Percentiles rank a stretch among this genome's conserved stretches.
phyloP scores from a whole-genome alignment of 2,113 vertebrate species.

The Ivindomyrus marchei region DNA sequence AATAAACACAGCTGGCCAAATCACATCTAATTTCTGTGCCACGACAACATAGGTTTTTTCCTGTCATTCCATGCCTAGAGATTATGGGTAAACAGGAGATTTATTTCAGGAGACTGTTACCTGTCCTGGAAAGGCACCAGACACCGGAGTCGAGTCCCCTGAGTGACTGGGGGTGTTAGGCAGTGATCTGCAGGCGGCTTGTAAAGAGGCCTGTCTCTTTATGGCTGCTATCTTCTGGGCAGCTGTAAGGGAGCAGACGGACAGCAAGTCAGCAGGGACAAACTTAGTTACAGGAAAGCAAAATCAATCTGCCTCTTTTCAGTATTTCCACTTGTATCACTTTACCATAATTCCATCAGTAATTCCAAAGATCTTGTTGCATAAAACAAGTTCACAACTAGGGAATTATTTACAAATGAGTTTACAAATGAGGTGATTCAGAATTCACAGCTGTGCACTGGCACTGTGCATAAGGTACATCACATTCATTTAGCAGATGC shows the following conservation, averaged over 20 bases:
- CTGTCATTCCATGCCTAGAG: neutral
- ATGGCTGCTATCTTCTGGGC: constrained; percentile 80
- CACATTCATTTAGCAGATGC: neutral
- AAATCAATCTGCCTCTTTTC: neutral
- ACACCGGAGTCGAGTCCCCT: constrained; percentile 77
- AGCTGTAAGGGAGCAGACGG: constrained; percentile 53
- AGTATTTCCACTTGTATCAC: neutral
- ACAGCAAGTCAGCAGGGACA: neutral
- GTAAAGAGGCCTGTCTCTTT: constrained; percentile 78
- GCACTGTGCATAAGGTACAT: neutral
- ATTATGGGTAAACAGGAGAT: neutral
- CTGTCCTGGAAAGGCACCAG: constrained; percentile 65
- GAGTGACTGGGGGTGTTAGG: constrained; percentile 92
- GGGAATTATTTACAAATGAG: constrained; percentile 4
- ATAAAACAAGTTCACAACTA: neutral
- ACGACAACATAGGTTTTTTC: neutral
- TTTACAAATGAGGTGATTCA: neutral
- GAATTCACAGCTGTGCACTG: constrained; percentile 7
- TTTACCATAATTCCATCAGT: neutral
- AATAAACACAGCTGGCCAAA: neutral
- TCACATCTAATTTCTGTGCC: neutral
- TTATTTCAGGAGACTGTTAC: constrained; percentile 38
- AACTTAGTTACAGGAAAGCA: too few relatives aligned
- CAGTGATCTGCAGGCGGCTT: constrained; percentile 86
- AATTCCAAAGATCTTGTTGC: neutral